Evolutionary conservation across 2,113 vertebrate genomes (phyloP), one percentile per base, ranked within the genome.

Genomic region (Galeopterus variegatus): DNA sequence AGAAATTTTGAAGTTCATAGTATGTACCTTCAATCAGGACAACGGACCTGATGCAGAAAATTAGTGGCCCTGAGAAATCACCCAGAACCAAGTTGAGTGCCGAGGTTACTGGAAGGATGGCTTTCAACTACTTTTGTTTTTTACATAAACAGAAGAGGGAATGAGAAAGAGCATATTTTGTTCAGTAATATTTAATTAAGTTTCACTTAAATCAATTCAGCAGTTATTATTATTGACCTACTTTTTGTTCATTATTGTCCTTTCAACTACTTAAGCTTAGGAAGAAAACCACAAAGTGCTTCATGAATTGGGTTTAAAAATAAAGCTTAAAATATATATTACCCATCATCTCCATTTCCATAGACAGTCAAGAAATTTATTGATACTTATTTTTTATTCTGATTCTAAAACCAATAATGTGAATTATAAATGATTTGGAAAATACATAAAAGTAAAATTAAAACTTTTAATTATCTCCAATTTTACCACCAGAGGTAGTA

Each of bases 181-280:
- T 1, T 28, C 26, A 62, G 41, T 50, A 64, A 9, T 83, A 64
- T n/a, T 70, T 75, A 41, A 28, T 76, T 81, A 23, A 56, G 23
- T 73, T 92, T 86, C 8, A 70, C 65, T 92, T 64, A 76, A 79
- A 69, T 88, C n/a, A 64, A 31, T 75, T 84, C 33, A 86, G 31
- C 2, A 23, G 15, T 67, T 76, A 62, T 77, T 97, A 62, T 76
- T 64, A 79, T 58, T 58, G 50, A 60, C 8, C 54, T 54, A 33
- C 6, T 41, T 69, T 83, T n/a, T 60, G 9, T 58, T 58, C 6
- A 23, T 73, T 17, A 33, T 21, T 48, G 41, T 80, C 62, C 23
- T 69, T 89, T 81, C n/a, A 31, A 52, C 26, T 56, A 5, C 12
- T 58, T 50, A 31, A 1, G 1, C 13, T 84, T 80, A 11, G 8